Conservation (phyloP, 2,888 invertebrate genomes). For the Apodemia mormo region DNA sequence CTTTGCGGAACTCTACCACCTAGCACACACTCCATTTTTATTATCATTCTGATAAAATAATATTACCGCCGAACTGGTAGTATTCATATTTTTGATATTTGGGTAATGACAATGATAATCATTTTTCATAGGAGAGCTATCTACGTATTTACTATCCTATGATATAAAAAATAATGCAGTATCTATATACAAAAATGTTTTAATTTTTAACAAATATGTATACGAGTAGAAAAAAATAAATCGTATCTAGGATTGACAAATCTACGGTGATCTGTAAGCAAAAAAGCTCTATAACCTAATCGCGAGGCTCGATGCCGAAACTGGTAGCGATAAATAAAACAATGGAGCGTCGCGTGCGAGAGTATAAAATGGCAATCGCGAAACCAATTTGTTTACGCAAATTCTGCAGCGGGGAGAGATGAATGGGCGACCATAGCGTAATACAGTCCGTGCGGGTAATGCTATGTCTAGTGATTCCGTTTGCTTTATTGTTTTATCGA, state of each 20-base stretch:
- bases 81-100: no score
- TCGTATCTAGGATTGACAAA: constrained; percentile 66
- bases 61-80: no score
- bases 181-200: no score
- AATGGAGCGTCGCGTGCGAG: constrained; percentile 77
- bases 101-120: no score
- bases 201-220: background rate
- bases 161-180: no score
- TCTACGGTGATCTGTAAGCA: constrained; percentile 69
- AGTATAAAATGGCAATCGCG: constrained; percentile 82
- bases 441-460: constrained; percentile 70
- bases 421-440: constrained; percentile 80
- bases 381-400: constrained; percentile 83
- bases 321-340: constrained; percentile 80
- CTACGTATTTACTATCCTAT: no score
- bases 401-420: constrained; percentile 79
- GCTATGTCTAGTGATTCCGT: constrained; percentile 51
- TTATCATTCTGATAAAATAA: no score
- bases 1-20: no score
- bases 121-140: no score
- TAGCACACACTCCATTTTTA: no score
- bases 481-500: constrained; percentile 18
- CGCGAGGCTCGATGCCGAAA: constrained; percentile 73
- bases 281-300: constrained; percentile 78
- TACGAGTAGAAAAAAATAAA: constrained; percentile 46